phyloP scores from a whole-genome alignment of 2,888 invertebrate species.

The Hartigia nigra region DNA sequence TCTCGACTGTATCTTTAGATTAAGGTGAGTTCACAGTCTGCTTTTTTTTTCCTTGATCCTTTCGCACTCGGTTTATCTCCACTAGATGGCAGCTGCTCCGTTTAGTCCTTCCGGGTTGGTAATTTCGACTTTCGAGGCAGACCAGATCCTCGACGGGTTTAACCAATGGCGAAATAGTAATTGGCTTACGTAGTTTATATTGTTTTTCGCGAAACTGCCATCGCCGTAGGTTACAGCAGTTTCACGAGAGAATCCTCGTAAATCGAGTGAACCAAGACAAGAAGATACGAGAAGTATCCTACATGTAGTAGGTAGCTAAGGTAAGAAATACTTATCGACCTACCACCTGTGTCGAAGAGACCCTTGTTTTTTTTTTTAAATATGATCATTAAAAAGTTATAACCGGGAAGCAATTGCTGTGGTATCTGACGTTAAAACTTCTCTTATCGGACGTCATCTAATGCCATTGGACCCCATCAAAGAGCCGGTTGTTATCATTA shows the following conservation, averaged over 20 bases:
- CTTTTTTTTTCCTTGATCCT: conserved; percentile 16
- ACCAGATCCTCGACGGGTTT: not conserved
- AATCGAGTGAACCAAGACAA: conserved; percentile 13
- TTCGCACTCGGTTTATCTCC: not conserved
- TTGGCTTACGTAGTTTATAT: conserved; percentile 6
- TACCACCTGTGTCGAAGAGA: not conserved
- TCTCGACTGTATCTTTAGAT: not conserved
- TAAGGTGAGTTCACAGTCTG: not conserved
- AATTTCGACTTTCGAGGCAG: not conserved
- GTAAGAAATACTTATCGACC: not conserved
- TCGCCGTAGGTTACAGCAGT: conserved; percentile 24
- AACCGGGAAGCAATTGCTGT: not conserved
- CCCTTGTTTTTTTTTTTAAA: not conserved
- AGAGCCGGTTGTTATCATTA: not conserved
- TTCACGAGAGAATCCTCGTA: conserved; percentile 20
- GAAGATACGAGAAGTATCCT: not conserved
- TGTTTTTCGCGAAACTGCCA: conserved; percentile 20
- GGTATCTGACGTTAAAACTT: not conserved
- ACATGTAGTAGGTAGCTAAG: not conserved
- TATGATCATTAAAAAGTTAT: not conserved
- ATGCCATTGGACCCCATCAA: not conserved
- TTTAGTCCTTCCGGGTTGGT: not conserved
- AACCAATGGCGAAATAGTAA: not conserved
- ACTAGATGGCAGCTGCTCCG: not conserved
- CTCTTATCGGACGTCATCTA: not conserved